Evolutionary conservation across 2,113 vertebrate genomes (phyloP).

Genomic region (Callionymus lyra): DNA sequence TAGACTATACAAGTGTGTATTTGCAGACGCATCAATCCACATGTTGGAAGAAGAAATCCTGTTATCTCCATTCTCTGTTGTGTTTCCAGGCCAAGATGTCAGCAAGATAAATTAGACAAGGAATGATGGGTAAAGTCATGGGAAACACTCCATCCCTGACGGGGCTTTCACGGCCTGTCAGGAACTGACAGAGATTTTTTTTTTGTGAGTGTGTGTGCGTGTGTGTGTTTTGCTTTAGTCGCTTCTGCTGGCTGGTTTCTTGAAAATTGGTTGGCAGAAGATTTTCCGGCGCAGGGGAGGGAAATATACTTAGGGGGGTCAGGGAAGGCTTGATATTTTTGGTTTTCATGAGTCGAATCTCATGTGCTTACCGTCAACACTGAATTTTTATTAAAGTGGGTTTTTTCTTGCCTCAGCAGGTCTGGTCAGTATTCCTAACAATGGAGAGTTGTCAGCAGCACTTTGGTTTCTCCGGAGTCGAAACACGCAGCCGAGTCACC

Average conservation of each 20-base stretch:
- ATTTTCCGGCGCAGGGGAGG: constrained; percentile 1
- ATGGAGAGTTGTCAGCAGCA: constrained; percentile 19
- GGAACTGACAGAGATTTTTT: constrained; percentile 8
- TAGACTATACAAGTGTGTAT: too few species aligned
- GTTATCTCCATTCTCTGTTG: constrained; percentile 15
- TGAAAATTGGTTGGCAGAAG: constrained; percentile 10
- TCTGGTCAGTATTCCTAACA: constrained; percentile 18
- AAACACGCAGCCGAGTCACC: constrained; percentile 9
- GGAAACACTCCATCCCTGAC: constrained; percentile 18
- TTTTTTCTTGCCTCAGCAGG: constrained; percentile 12
- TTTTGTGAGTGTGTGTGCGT: constrained; percentile 6
- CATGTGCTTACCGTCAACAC: constrained; percentile 4
- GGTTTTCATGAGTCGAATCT: neutral
- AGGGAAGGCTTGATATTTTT: neutral
- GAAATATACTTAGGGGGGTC: neutral
- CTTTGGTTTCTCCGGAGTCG: constrained; percentile 7
- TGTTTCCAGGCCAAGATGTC: constrained; percentile 20
- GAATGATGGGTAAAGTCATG: constrained; percentile 27
- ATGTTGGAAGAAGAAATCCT: neutral
- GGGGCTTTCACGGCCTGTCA: constrained; percentile 25
- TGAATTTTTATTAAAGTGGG: constrained; percentile 1
- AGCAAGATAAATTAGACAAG: constrained; percentile 25
- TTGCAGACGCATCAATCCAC: too few species aligned
- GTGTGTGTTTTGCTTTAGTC: neutral
- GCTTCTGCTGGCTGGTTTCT: constrained; percentile 1